Conservation (phyloP, 2,797 vertebrate species). For the Potorous gilbertii region DNA sequence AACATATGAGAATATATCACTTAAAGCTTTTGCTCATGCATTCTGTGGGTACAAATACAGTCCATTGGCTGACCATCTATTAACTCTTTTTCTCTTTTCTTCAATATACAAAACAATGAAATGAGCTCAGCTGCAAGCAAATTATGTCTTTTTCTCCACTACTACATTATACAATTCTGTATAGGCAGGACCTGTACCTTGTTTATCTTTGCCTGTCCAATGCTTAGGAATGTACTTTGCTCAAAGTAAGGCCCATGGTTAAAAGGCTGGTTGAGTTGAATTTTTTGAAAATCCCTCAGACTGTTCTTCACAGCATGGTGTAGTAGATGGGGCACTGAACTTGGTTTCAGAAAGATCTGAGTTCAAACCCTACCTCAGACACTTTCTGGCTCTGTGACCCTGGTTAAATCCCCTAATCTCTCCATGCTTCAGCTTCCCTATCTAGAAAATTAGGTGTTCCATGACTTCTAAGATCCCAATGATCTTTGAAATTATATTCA, state of each 20-base stretch:
- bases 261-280: neutral
- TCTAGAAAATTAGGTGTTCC: neutral
- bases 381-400: neutral
- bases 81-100: neutral
- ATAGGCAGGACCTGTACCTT: neutral
- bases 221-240: neutral
- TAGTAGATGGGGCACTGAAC: neutral
- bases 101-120: neutral
- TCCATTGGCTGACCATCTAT: neutral
- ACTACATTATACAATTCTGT: neutral
- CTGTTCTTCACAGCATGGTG: neutral
- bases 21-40: neutral
- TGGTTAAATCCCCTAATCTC: neutral
- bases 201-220: neutral
- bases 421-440: neutral
- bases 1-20: neutral
- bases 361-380: neutral
- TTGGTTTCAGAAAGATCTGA: neutral
- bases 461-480: neutral
- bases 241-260: neutral
- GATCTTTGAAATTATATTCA: neutral
- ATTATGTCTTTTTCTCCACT: neutral
- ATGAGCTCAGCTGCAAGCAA: neutral
- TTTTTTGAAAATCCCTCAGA: neutral
- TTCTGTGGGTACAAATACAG: neutral